These are phyloP conservation scores for Oryzias celebensis DNA, from an alignment of 2,113 vertebrate species.

Conservation along the genomic window DNA sequence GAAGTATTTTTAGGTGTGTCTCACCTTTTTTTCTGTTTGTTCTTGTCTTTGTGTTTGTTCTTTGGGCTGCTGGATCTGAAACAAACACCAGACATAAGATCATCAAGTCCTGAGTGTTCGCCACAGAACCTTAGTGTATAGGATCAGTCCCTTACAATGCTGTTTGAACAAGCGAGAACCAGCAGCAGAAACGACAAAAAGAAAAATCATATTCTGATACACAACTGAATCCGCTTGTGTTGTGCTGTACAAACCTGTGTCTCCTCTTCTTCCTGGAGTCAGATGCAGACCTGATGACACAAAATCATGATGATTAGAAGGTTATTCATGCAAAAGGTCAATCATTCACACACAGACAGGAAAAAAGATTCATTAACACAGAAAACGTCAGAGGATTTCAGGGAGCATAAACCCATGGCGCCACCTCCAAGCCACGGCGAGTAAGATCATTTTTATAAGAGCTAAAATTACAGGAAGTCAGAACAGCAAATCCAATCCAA, in stretches of 20 bases:
- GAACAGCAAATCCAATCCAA: too few relatives aligned
- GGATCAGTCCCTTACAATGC: constrained; percentile 17
- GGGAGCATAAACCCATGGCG: too few relatives aligned
- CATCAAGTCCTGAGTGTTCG: constrained; percentile 13
- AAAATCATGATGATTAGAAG: constrained; percentile 18
- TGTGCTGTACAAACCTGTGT: constrained; percentile 84
- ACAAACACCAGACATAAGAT: constrained; percentile 26
- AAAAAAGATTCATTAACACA: not conserved
- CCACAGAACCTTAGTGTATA: constrained; percentile 19
- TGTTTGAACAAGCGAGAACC: constrained; percentile 33
- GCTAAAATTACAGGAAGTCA: too few relatives aligned
- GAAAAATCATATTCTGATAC: not conserved
- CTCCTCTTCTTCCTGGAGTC: constrained; percentile 91
- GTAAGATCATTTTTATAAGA: too few relatives aligned
- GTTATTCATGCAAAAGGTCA: too few relatives aligned
- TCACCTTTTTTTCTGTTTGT: constrained; percentile 94
- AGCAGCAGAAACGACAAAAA: constrained; percentile 20
- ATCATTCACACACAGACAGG: not conserved
- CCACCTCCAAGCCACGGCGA: too few relatives aligned
- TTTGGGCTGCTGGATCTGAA: constrained; percentile 90
- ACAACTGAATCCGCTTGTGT: not conserved
- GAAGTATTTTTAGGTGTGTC: constrained; percentile 9
- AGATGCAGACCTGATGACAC: constrained; percentile 85
- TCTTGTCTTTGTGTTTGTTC: constrained; percentile 96
- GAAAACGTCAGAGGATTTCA: too few relatives aligned